Conservation (phyloP, 2,113 vertebrate species). For the Porphyrio hochstetteri region DNA sequence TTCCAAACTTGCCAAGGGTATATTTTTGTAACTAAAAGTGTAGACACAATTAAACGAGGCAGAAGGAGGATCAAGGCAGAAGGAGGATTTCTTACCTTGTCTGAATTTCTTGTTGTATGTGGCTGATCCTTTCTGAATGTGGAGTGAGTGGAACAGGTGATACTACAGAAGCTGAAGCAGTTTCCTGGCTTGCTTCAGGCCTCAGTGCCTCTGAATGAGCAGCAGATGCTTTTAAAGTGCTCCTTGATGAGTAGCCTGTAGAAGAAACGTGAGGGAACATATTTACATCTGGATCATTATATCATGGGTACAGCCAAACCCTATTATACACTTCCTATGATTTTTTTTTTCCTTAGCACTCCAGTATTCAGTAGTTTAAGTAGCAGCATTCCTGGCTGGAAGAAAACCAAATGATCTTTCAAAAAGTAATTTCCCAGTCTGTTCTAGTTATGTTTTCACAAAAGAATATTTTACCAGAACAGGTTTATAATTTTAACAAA, state of each 20-base stretch:
- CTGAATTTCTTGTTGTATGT: neutral
- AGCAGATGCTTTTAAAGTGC: conserved; percentile 13
- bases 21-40: neutral
- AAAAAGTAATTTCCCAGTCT: neutral
- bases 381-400: neutral
- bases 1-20: neutral
- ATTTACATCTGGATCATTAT: neutral
- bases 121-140: neutral
- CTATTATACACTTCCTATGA: too few relatives aligned
- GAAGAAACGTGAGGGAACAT: neutral
- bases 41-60: neutral
- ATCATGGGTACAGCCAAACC: neutral
- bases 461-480: neutral
- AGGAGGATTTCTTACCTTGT: neutral
- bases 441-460: neutral
- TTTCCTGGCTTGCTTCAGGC: neutral
- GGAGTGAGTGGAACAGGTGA: neutral
- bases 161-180: rapidly evolving
- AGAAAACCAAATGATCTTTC: neutral
- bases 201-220: neutral
- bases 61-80: rapidly evolving
- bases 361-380: neutral
- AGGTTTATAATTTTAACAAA: neutral
- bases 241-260: conserved; percentile 30
- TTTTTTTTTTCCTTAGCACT: neutral